phyloP scores from a whole-genome alignment of 2,888 invertebrate species.

The Strigamia maritima region DNA sequence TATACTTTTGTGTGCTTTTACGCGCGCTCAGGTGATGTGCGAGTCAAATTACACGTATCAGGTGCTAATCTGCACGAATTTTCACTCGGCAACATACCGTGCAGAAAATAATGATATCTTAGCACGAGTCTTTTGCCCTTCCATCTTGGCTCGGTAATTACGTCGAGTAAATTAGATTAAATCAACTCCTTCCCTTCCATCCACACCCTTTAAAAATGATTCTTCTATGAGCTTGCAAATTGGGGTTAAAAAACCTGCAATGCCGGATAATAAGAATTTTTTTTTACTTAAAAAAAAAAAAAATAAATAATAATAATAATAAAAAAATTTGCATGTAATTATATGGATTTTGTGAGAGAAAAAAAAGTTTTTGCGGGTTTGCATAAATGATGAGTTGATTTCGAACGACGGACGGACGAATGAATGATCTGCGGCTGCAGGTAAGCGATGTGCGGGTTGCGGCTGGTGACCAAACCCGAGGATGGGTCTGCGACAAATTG shows the following conservation, averaged over 20 bases:
- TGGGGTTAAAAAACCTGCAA: background rate
- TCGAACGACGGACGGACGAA: background rate
- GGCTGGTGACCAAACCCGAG: slow-evolving; percentile 21
- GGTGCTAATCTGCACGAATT: slow-evolving; percentile 38
- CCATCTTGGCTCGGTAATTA: slow-evolving; percentile 36
- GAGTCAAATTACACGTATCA: slow-evolving; percentile 39
- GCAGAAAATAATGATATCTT: slow-evolving; percentile 36
- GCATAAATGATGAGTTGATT: background rate
- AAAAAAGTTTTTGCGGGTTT: background rate
- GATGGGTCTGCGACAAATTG: slow-evolving; percentile 26
- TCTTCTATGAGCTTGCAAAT: background rate
- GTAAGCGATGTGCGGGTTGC: slow-evolving; percentile 32
- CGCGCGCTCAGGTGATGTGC: slow-evolving; percentile 26
- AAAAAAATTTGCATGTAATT: background rate
- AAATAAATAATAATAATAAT: background rate
- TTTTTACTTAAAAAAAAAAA: too few species aligned
- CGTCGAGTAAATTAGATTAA: slow-evolving; percentile 38
- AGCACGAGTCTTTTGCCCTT: slow-evolving; percentile 23
- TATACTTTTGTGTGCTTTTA: slow-evolving; percentile 12
- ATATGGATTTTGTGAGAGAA: too few species aligned
- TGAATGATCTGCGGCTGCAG: slow-evolving; percentile 27
- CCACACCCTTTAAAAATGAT: background rate
- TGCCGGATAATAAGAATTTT: background rate
- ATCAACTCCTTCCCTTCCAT: background rate
- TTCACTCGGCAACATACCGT: slow-evolving; percentile 24